Evolutionary conservation across 2,888 invertebrate genomes (phyloP), one percentile per base, ranked within the genome.

Genomic region (Sphaeridia pumilis): DNA sequence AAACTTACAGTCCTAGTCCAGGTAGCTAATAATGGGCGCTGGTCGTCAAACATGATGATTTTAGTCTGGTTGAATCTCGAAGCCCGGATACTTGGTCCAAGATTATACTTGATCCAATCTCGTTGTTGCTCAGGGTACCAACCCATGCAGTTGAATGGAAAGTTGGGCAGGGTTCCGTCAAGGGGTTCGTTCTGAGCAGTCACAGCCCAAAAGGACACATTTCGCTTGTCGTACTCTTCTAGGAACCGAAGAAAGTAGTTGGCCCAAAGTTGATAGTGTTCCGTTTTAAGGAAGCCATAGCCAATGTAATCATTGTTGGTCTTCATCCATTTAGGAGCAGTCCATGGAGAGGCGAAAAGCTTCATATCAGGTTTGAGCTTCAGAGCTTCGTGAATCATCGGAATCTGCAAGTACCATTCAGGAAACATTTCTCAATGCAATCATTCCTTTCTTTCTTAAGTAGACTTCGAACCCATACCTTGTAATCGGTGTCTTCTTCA

Each of bases 151-250:
- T 87, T 87, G 67, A 87, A 85, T 7, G 70, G 68, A 1, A 70
- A 70, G 54, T 75, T 65, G 0, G 78, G 77, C 0, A 79, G 53
- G 2, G 79, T 71, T 10, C 81, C 81, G 66, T 82, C 81, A 3
- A 78, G 66, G 0, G 93, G 92, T 68, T 94, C 92, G 69, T 93
- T 93, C 25, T 88, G 87, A 0, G 86, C 83, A 0, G 90, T 85
- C 28, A 92, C 72, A 0, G 82, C 87, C 92, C 92, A 94, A 59
- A 84, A 78, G 2, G 76, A 70, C 38, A 79, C 70, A 17, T 79
- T 79, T n/a, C 79, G 71, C 27, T 77, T 74, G 56, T 76, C 74
- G 70, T 92, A 92, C 50, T 77, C 78, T 61, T 87, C 79, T 36
- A 93, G 70, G 72, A 53, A 56, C 25, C 36, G 2, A 2, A 58